Evolutionary conservation across 2,888 invertebrate genomes (phyloP).

Genomic region (Sminthurides aquaticus): DNA sequence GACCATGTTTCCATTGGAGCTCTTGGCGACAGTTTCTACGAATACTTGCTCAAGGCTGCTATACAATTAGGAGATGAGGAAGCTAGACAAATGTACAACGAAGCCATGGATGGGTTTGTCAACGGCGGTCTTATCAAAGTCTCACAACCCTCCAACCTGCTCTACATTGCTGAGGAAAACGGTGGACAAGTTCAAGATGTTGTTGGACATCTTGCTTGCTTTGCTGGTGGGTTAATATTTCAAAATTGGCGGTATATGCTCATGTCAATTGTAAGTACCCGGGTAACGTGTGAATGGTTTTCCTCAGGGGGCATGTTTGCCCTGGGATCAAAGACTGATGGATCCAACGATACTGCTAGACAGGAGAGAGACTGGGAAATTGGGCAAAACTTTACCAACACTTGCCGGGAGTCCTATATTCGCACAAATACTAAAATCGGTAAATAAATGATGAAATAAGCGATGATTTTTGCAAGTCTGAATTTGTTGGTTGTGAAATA

Average conservation of each 20-base stretch:
- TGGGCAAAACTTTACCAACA: constrained; percentile 27
- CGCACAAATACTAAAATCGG: constrained; percentile 55
- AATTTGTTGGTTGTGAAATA: too few species aligned
- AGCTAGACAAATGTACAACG: constrained; percentile 45
- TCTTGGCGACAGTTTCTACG: constrained; percentile 96
- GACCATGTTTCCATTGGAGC: constrained; percentile 89
- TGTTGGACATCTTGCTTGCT: constrained; percentile 94
- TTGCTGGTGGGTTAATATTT: constrained; percentile 54
- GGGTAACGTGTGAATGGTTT: too few species aligned
- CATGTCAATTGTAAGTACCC: too few species aligned
- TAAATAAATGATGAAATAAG: constrained; percentile 5
- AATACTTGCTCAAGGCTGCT: constrained; percentile 93
- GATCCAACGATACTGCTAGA: constrained; percentile 18
- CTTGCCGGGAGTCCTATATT: constrained; percentile 46
- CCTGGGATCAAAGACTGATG: constrained; percentile 34
- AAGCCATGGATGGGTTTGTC: constrained; percentile 40
- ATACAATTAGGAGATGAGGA: constrained; percentile 66
- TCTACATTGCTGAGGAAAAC: constrained; percentile 40
- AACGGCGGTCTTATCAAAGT: constrained; percentile 33
- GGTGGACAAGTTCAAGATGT: constrained; percentile 21
- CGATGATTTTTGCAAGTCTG: background rate
- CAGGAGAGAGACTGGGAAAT: constrained; percentile 36
- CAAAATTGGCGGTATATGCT: background rate
- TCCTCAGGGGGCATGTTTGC: constrained; percentile 42
- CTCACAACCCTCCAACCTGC: constrained; percentile 32